Percentiles rank a stretch among this genome's conserved stretches.
Conservation (phyloP, 1,140 invertebrate species). For the Leguminivora glycinivorella region DNA sequence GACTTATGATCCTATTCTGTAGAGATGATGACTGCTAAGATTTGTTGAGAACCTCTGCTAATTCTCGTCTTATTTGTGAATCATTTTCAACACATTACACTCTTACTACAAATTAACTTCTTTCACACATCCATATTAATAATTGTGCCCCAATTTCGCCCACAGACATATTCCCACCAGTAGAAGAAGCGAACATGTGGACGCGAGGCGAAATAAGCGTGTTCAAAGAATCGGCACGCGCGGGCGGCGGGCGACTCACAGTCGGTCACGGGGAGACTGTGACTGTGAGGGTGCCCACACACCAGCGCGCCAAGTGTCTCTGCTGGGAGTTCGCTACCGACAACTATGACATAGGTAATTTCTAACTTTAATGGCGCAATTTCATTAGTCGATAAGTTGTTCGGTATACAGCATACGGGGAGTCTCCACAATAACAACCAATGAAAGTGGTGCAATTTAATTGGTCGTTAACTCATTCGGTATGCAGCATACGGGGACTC, state of each 20-base stretch:
- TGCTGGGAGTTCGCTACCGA: slow-evolving; percentile 99
- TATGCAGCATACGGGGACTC: no score
- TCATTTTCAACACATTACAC: not conserved
- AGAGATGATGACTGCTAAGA: no score
- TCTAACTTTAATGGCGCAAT: no score
- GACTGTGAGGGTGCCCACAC: slow-evolving; percentile 98
- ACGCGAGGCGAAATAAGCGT: slow-evolving; percentile 93
- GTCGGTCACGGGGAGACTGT: slow-evolving; percentile 98
- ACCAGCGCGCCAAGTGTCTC: slow-evolving; percentile 94
- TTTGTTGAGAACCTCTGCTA: no score
- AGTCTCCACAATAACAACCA: no score
- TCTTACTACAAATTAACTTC: no score
- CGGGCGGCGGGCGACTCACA: slow-evolving; percentile 96
- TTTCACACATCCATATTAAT: no score
- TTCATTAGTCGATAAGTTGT: no score
- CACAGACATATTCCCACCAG: slow-evolving; percentile 55
- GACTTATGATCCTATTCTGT: no score
- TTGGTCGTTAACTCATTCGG: no score
- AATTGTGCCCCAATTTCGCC: not conserved
- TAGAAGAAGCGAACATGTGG: slow-evolving; percentile 96
- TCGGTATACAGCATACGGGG: no score
- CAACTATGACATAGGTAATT: slow-evolving; percentile 96
- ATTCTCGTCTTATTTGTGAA: not conserved
- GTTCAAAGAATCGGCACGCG: slow-evolving; percentile 94
- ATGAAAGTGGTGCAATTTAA: no score